phyloP scores from a whole-genome alignment of 2,888 invertebrate genomes.

The Athrips mouffetella region DNA sequence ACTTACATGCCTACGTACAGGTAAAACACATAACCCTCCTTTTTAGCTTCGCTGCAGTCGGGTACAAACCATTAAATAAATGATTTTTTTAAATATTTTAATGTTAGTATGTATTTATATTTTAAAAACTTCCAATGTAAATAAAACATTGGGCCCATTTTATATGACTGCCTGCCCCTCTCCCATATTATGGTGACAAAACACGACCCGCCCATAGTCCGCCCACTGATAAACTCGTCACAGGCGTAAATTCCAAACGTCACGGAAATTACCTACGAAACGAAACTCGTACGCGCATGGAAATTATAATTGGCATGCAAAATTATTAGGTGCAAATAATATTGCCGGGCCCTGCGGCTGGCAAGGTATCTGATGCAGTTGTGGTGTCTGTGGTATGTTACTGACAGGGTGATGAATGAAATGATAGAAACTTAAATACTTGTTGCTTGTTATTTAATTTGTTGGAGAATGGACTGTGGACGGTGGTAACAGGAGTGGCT shows the following conservation, averaged over 20 bases:
- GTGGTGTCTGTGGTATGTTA: slow-evolving; percentile 31
- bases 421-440: slow-evolving; percentile 47
- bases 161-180: no score
- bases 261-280: slow-evolving; percentile 16
- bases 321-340: slow-evolving; percentile 69
- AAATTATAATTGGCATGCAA: slow-evolving; percentile 60
- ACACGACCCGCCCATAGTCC: slow-evolving; percentile 28
- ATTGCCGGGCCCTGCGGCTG: slow-evolving; percentile 39
- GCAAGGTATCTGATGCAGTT: slow-evolving; percentile 58
- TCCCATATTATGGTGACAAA: no score
- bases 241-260: slow-evolving; percentile 25
- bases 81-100: no score
- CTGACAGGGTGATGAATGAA: slow-evolving; percentile 56
- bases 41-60: no score
- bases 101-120: no score
- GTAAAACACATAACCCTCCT: no score
- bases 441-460: slow-evolving; percentile 41
- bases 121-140: no score
- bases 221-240: slow-evolving; percentile 28
- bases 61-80: no score
- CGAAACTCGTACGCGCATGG: slow-evolving; percentile 20
- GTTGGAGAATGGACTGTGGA: no score
- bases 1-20: no score
- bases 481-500: no score
- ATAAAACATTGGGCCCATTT: no score